A percentile compares a stretch with the other conserved stretches of the same genome.
Evolutionary conservation across 2,113 vertebrate species (phyloP).

Genomic region (Papio anubis): DNA sequence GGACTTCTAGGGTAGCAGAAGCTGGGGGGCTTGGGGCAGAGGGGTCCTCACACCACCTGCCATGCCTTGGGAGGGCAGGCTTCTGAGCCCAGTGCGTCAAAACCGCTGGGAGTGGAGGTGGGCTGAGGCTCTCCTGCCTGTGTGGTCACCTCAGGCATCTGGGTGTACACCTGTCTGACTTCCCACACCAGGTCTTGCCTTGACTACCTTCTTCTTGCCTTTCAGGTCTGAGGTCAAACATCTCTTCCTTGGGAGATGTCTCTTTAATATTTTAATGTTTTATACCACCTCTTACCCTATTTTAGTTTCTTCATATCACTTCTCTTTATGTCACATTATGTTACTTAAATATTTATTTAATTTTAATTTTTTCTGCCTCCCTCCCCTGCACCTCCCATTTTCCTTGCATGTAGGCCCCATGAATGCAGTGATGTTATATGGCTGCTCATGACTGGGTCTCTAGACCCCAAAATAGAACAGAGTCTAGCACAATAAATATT

Average conservation of each 20-base stretch:
- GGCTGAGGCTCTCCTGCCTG: neutral
- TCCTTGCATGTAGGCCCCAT: neutral
- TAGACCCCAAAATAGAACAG: neutral
- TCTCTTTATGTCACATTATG: neutral
- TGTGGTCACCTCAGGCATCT: neutral
- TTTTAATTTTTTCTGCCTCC: neutral
- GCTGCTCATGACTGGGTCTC: neutral
- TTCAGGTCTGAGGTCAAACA: neutral
- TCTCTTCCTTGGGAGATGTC: neutral
- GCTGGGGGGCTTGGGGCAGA: neutral
- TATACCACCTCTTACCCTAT: neutral
- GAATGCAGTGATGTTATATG: neutral
- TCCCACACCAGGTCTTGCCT: neutral
- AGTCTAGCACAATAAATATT: rapidly evolving
- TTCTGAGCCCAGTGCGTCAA: neutral
- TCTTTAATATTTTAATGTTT: neutral
- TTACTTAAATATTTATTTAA: neutral
- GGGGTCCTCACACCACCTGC: neutral
- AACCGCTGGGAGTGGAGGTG: neutral
- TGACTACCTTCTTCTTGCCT: neutral
- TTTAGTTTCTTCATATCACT: neutral
- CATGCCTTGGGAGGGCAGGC: rapidly evolving
- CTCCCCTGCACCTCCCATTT: neutral
- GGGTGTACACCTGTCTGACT: neutral
- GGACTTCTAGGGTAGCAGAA: neutral